These are phyloP conservation scores for Brenthis hecate DNA, from an alignment of 2,888 invertebrate genomes.

Conservation along the genomic window DNA sequence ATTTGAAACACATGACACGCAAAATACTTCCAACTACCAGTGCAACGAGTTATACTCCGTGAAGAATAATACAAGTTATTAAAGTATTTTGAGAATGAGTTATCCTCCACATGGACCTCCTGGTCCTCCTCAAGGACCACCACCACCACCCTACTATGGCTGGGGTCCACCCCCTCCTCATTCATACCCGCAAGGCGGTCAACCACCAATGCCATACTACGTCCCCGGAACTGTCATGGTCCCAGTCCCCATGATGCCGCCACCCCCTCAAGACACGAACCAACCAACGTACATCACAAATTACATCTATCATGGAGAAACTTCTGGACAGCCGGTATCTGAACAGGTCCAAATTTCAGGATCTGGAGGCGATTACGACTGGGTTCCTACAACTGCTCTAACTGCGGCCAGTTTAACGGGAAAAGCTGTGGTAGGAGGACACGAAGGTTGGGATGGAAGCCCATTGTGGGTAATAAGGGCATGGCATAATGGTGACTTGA, in stretches of 20 bases:
- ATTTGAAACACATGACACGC: neutral
- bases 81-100: conserved; percentile 52
- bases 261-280: conserved; percentile 42
- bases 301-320: conserved; percentile 71
- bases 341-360: conserved; percentile 63
- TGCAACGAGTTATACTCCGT: conserved; percentile 2
- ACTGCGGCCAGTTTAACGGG: conserved; percentile 62
- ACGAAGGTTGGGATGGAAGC: conserved; percentile 78
- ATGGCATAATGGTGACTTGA: conserved; percentile 71
- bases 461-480: conserved; percentile 75
- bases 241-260: conserved; percentile 54
- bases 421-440: conserved; percentile 71
- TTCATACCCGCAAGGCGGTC: conserved; percentile 42
- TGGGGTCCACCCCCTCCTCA: conserved; percentile 32
- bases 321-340: conserved; percentile 42
- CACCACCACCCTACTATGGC: conserved; percentile 54
- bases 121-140: conserved; percentile 49
- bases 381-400: conserved; percentile 69
- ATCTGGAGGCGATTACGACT: conserved; percentile 67
- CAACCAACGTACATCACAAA: conserved; percentile 72
- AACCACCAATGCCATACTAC: conserved; percentile 51
- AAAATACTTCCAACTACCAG: neutral
- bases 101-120: conserved; percentile 53
- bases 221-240: conserved; percentile 69
- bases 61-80: neutral